Conservation (phyloP, 2,113 vertebrate species). For the Panurus biarmicus region DNA sequence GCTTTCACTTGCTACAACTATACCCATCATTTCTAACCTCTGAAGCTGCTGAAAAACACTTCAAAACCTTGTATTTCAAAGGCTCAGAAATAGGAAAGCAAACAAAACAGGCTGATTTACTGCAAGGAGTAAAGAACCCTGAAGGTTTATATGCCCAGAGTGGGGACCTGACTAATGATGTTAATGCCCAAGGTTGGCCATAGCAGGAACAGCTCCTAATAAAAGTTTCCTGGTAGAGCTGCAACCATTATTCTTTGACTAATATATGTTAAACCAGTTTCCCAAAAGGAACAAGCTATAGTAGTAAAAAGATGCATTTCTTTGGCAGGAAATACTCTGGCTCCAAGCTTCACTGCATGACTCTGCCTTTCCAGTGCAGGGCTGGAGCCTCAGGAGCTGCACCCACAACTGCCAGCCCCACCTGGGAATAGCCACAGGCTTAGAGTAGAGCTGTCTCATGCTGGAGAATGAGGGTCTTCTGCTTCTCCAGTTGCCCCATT, state of each 20-base stretch:
- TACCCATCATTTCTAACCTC: not conserved
- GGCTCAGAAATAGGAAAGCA: not conserved
- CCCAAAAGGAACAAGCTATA: not conserved
- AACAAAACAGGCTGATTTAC: slow-evolving; percentile 25
- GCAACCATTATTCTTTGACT: slow-evolving; percentile 4
- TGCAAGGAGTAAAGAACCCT: not conserved
- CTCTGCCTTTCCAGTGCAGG: accelerated
- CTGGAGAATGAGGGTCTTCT: not conserved
- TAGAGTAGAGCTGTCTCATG: not conserved
- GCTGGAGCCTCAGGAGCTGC: not conserved
- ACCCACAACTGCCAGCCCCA: not conserved
- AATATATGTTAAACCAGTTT: not conserved
- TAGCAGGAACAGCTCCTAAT: not conserved
- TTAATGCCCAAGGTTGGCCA: not conserved
- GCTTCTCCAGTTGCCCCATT: not conserved
- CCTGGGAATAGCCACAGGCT: not conserved
- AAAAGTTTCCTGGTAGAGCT: slow-evolving; percentile 1
- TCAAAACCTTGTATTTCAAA: not conserved
- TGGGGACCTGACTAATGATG: slow-evolving; percentile 32
- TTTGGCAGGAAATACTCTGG: not conserved
- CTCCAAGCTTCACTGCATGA: not conserved
- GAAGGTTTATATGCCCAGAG: not conserved
- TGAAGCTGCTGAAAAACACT: not conserved
- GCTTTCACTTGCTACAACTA: not conserved
- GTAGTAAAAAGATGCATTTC: not conserved